A percentile compares a stretch with the other conserved stretches of the same genome.
phyloP scores from a whole-genome alignment of 2,888 invertebrate species.

The Panopea generosa region DNA sequence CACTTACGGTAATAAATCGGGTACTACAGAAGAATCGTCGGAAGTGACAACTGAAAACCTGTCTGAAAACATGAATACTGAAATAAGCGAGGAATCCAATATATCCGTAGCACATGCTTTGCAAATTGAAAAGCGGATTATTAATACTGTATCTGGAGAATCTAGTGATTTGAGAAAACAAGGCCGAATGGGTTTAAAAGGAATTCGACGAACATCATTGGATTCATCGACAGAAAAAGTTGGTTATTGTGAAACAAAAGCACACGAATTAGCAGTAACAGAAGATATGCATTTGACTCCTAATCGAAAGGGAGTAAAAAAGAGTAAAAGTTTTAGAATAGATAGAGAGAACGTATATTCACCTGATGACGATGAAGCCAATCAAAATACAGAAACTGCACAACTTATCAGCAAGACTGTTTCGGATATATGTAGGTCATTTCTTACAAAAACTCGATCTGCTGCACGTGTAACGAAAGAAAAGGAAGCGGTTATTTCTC shows the following conservation, averaged over 20 bases:
- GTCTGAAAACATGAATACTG: constrained; percentile 12
- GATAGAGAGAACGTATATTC: constrained; percentile 34
- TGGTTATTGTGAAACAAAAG: background rate
- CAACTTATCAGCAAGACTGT: constrained; percentile 44
- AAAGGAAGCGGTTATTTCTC: constrained; percentile 24
- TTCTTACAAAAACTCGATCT: constrained; percentile 57
- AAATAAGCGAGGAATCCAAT: constrained; percentile 57
- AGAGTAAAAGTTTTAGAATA: constrained; percentile 52
- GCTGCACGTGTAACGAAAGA: constrained; percentile 8
- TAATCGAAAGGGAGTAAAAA: constrained; percentile 11
- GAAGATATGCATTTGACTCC: no score
- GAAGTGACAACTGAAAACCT: background rate
- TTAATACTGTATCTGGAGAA: constrained; percentile 1
- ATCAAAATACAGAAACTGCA: constrained; percentile 12
- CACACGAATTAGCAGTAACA: no score
- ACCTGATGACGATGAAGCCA: constrained; percentile 6
- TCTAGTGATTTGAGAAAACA: constrained; percentile 7
- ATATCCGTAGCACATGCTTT: constrained; percentile 55
- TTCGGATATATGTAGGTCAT: constrained; percentile 67
- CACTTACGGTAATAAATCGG: no score
- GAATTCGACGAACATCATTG: no score
- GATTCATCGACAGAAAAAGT: background rate
- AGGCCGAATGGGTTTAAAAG: no score
- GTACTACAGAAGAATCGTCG: no score
- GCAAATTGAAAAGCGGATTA: constrained; percentile 29